These are phyloP conservation scores for Oscheius sp. DNA, from an alignment of 2,888 invertebrate genomes.

Conservation along the genomic window DNA sequence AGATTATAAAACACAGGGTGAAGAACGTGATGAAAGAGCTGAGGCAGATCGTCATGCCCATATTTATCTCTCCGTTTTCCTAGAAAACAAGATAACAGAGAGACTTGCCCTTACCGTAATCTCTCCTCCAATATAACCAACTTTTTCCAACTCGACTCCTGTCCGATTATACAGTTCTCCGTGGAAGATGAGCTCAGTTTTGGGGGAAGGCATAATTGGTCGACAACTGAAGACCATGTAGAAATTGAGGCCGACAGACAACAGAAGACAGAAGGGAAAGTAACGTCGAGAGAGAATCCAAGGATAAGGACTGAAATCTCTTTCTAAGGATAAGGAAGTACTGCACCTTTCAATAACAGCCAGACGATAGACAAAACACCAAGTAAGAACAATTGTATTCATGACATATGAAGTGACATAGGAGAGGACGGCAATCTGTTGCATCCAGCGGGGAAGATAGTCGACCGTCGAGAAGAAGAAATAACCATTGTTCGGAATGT, in stretches of 20 bases:
- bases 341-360: neutral
- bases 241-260: neutral
- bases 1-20: neutral
- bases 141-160: neutral
- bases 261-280: neutral
- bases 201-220: neutral
- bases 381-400: neutral
- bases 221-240: neutral
- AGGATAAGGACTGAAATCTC: neutral
- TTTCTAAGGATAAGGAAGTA: neutral
- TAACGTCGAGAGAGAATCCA: neutral
- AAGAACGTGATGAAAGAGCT: neutral
- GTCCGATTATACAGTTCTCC: neutral
- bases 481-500: neutral
- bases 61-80: neutral
- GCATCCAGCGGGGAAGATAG: slow-evolving; percentile 4
- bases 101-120: slow-evolving; percentile 10
- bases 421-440: slow-evolving; percentile 1
- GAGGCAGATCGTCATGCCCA: neutral
- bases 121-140: slow-evolving; percentile 2
- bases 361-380: slow-evolving; percentile 12
- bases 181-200: neutral
- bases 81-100: neutral
- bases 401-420: neutral
- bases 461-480: slow-evolving; percentile 22